Evolutionary conservation across 2,797 vertebrate genomes (phyloP), one percentile per base, ranked within the genome.

Genomic region (Onychomys torridus): DNA sequence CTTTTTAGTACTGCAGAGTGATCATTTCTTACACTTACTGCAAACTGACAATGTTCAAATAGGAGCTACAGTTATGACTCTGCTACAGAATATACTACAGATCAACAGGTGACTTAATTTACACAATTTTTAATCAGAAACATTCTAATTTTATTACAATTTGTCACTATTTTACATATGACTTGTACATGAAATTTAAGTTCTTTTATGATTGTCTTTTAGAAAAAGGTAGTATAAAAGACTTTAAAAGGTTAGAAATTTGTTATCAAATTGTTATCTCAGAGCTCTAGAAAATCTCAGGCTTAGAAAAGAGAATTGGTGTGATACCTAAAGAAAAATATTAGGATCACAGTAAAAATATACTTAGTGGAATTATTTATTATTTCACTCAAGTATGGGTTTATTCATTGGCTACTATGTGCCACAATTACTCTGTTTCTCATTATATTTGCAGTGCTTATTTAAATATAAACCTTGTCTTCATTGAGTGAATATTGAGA

Each of bases 1-100:
- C 59, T 91, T 93, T 95, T 16, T 98, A 99, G 99, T 99, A 32
- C 98, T 99, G 93, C 98, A 98, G 95, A 99, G 99, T 46, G 98
- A 98, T 96, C 98, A 99, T 96, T 99, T 99, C 79, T 99, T 99
- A 96, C 98, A 98, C 85, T 97, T 99, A 97, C 98, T 99, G 97
- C 98, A 99, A 98, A 99, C 98, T 73, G 99, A 99, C 79, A 98
- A 99, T 69, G 98, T 98, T 95, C 98, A 99, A 37, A 98, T 99
- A 96, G 98, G 98, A 94, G 94, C 98, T 93, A 97, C 98, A 59
- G 98, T 98, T 85, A 97, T 99, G 98, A 99, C 98, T 96, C 95
- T 99, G 97, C 99, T 99, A 98, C 99, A 98, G 96, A 99, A 98
- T 57, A 97, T 99, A 97, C 98, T 99, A 94, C 98, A 97, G 25